Base-by-base conservation (phyloP, 2,888 invertebrate species). In the Minunthozetes semirufus region DNA sequence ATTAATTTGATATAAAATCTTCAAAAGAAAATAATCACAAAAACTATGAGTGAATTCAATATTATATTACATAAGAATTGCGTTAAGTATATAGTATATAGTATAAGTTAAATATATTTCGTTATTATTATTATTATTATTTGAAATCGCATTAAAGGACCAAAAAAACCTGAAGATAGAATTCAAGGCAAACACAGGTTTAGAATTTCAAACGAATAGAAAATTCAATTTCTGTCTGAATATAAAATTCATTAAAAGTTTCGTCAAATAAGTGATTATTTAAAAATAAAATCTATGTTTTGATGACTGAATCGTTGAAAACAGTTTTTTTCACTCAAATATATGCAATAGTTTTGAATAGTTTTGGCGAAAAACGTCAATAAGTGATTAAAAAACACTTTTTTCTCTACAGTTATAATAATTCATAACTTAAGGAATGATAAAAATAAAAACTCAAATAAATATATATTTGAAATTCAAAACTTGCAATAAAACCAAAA, bases 311-410 rank as follows among this genome's bases (percentile, higher is more conserved):
- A 5, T 42, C 42, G 42, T 13, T 9, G 42, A 42, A 42, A 42
- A 42, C 42, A 42, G 8, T 42, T 79, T 22, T 17, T 63, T 56
- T 75, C 66, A 77, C 27, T 77, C 46, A 38, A 75, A 46, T 70
- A 74, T 73, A 56, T 75, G 70, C 48, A 38, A 76, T 66, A 72
- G 72, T 48, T 48, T 27, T 73, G 73, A 17, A 77, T 70, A 29
- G 8, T 42, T 42, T 42, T 42, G 9, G 5, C 13, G 11, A 42
- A 42, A 42, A 42, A 50, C 61, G n/a, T 56, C 29, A 70, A 38
- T 42, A 42, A 38, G n/a, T 50, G 19, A 50, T 50, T 50, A 50
- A 50, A 50, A 38, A 27, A 61, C n/a, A 29, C 61, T 5, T 61
- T 29, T 33, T 17, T 61, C 33, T 61, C 61, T 22, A 61, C 33